Evolutionary conservation across 2,888 invertebrate genomes (phyloP).

Genomic region (Thymelicus acteon): DNA sequence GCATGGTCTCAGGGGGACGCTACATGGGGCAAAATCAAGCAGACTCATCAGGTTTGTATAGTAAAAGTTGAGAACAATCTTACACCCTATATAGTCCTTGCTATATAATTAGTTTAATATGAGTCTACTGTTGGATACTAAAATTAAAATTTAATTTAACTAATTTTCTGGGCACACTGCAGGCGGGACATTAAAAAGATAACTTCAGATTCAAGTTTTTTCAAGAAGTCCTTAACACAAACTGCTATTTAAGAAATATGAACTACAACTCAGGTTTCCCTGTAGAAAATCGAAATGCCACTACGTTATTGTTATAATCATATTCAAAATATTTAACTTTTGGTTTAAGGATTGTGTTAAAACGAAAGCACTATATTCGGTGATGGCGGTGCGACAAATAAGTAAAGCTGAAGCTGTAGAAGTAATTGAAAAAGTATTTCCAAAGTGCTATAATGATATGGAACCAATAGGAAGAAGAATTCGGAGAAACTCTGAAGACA

Average conservation of each 20-base stretch:
- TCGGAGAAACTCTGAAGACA: conserved; percentile 90
- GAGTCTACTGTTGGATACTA: too few relatives aligned
- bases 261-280: too few relatives aligned
- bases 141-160: background rate
- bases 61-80: background rate
- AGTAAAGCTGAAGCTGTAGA: conserved; percentile 88
- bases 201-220: too few relatives aligned
- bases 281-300: too few relatives aligned
- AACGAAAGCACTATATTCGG: conserved; percentile 92
- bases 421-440: conserved; percentile 94
- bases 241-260: too few relatives aligned
- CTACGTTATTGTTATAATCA: too few relatives aligned
- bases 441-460: conserved; percentile 95
- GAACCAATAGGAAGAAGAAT: conserved; percentile 95
- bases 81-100: too few relatives aligned
- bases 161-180: too few relatives aligned
- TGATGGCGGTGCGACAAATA: conserved; percentile 92
- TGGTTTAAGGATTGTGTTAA: conserved; percentile 92
- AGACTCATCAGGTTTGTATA: conserved; percentile 89
- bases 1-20: conserved; percentile 92
- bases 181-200: too few relatives aligned
- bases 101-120: too few relatives aligned
- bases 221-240: too few relatives aligned
- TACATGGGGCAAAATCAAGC: conserved; percentile 88
- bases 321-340: conserved; percentile 13